phyloP scores from a whole-genome alignment of 2,888 invertebrate species.

The Drosophila robusta region DNA sequence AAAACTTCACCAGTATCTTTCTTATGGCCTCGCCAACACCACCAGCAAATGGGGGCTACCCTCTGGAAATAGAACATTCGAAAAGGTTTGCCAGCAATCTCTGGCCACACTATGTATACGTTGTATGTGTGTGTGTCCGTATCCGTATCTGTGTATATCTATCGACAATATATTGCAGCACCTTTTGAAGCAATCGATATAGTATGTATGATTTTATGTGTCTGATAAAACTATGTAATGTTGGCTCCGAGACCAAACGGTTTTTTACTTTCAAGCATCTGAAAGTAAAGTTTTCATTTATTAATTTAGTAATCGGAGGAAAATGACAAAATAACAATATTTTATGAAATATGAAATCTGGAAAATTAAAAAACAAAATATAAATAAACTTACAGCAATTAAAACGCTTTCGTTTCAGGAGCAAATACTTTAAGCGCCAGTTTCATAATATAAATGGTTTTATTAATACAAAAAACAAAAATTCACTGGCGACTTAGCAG shows the following conservation, averaged over 20 bases:
- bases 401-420: too few relatives aligned
- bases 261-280: background rate
- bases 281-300: background rate
- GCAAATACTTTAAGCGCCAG: too few relatives aligned
- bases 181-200: conserved; percentile 33
- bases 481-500: too few relatives aligned
- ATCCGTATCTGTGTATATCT: background rate
- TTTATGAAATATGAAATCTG: too few relatives aligned
- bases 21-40: conserved; percentile 32
- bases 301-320: too few relatives aligned
- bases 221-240: conserved; percentile 7
- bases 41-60: conserved; percentile 17
- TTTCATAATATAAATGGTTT: too few relatives aligned
- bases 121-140: background rate
- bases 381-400: too few relatives aligned
- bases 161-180: conserved; percentile 17
- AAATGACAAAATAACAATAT: too few relatives aligned
- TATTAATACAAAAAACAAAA: too few relatives aligned
- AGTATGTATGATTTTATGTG: conserved; percentile 46
- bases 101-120: conserved; percentile 1
- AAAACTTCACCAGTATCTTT: conserved; percentile 12
- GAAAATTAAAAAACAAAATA: too few relatives aligned
- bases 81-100: conserved; percentile 22
- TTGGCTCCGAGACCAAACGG: background rate
- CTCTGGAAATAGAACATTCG: conserved; percentile 48